Percentiles rank a stretch among this genome's conserved stretches.
phyloP scores from a whole-genome alignment of 2,113 vertebrate species.

The Dicerorhinus sumatrensis region DNA sequence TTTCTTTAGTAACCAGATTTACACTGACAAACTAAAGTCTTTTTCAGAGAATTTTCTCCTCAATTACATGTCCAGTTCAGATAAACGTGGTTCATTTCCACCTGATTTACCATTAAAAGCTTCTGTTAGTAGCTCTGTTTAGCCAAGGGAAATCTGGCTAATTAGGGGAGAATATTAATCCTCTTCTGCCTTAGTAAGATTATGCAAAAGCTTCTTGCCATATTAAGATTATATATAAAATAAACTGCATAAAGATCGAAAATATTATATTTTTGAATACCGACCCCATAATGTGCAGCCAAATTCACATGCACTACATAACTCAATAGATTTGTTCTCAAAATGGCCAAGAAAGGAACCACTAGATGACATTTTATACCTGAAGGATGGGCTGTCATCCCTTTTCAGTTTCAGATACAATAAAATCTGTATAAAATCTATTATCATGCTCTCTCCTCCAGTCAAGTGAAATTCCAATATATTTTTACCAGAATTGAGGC shows the following conservation, averaged over 20 bases:
- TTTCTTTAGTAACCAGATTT: not conserved
- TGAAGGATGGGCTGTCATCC: not conserved
- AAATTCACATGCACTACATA: not conserved
- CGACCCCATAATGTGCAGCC: not conserved
- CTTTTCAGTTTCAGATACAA: not conserved
- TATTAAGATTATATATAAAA: not conserved
- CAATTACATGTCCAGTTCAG: not conserved
- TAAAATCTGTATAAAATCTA: not conserved
- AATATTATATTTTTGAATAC: conserved; percentile 10
- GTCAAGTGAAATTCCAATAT: not conserved
- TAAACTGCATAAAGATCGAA: not conserved
- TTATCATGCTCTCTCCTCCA: not conserved
- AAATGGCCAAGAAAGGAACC: not conserved
- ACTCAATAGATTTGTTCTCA: not conserved
- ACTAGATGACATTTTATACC: not conserved
- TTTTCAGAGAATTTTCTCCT: not conserved
- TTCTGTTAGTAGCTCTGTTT: not conserved
- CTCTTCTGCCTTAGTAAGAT: not conserved
- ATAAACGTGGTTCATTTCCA: not conserved
- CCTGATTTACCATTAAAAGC: not conserved
- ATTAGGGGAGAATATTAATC: not conserved
- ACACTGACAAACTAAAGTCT: not conserved
- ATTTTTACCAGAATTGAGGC: not conserved
- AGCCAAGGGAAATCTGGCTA: not conserved
- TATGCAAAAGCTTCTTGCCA: not conserved